Conservation (phyloP, 2,113 vertebrate genomes). For the Cheilinus undulatus region DNA sequence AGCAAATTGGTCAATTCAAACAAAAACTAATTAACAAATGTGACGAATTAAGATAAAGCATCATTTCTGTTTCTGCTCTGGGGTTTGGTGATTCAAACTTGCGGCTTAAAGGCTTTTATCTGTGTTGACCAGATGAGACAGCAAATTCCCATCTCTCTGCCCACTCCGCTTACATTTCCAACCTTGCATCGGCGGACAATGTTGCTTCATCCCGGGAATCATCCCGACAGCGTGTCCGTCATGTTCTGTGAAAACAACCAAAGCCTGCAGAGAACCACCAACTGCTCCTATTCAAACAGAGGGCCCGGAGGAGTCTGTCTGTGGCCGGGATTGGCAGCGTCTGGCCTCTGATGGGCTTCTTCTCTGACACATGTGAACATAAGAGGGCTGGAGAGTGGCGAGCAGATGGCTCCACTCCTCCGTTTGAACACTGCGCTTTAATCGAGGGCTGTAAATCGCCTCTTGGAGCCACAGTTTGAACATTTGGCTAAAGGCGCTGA, state of each 20-base stretch:
- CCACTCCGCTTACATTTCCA: neutral
- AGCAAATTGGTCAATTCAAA: no score
- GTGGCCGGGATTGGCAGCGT: conserved; percentile 20
- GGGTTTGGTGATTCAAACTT: no score
- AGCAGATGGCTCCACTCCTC: conserved; percentile 64
- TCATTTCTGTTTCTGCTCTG: no score
- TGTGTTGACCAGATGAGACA: neutral
- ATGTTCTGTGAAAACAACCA: neutral
- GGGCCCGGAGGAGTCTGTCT: conserved; percentile 2
- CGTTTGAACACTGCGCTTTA: conserved; percentile 54
- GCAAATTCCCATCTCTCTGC: neutral
- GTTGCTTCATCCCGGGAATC: neutral
- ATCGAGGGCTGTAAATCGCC: conserved; percentile 54
- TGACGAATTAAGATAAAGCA: no score
- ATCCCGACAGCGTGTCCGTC: neutral
- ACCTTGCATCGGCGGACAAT: neutral
- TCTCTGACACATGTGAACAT: conserved; percentile 52
- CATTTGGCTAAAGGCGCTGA: conserved; percentile 48
- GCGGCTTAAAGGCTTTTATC: neutral
- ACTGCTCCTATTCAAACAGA: conserved; percentile 29
- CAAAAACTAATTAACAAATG: no score
- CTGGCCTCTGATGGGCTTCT: conserved; percentile 33
- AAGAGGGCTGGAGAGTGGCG: conserved; percentile 24
- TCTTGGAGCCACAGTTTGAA: conserved; percentile 48
- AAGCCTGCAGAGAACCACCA: conserved; percentile 18